Evolutionary conservation across 2,113 vertebrate genomes (phyloP), one percentile per base, ranked within the genome.

Genomic region (Corythoichthys intestinalis): DNA sequence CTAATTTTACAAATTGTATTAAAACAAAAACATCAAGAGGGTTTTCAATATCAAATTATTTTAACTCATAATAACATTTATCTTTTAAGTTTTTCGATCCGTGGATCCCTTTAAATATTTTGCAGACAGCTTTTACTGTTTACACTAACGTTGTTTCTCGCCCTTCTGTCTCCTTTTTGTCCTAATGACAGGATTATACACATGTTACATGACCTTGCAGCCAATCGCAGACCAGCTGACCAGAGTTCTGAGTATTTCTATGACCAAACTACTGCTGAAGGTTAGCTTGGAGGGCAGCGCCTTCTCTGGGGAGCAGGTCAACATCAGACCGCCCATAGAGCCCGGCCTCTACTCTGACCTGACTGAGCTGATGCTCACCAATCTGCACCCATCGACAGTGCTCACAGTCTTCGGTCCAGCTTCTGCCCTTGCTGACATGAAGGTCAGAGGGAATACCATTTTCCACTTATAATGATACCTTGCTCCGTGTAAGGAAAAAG

Each of bases 331-430:
- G 75, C 92, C 94, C 7, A 90, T 98, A 73, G 94, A 85, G 68
- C 92, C 91, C 0, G 94, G 95, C 2, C 92, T 99, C 66, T 97
- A 95, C 28, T 65, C 92, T 0, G 94, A 96, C 84, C 94, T 94
- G 82, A 90, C 91, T 0, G 94, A 96, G 79, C 78, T 98, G 79
- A 83, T 96, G 28, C 88, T 99, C 76, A 96, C 93, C 75, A 94
- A 89, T 85, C 89, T 92, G 63, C 90, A 94, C 50, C 44, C 74
- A 9, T 93, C 91, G 14, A 90, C 92, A 0, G 91, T 96, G 9
- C 82, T 99, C 52, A 95, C 91, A 13, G 73, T 99, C 66, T 98
- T 95, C 17, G 95, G 94, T 47, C 83, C 93, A 13, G 0, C 61
- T 1, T 87, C 91, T 5, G 83, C 92, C 20, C 91, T 98, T 34